These are phyloP conservation scores for Andrena praecox DNA, from an alignment of 2,888 invertebrate genomes.

Conservation along the genomic window DNA sequence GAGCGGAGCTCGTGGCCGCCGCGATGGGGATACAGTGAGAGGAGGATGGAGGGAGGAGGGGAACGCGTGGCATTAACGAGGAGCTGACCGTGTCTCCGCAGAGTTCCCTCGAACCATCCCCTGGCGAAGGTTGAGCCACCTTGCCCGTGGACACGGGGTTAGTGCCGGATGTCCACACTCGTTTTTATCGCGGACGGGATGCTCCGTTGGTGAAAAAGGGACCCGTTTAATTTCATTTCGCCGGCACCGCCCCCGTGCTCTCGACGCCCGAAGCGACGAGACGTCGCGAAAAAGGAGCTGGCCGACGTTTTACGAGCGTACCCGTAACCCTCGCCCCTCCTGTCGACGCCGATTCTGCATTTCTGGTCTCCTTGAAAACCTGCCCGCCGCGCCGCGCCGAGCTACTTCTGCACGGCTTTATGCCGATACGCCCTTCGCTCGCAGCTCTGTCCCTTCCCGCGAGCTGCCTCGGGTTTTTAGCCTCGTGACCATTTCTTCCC, in stretches of 20 bases:
- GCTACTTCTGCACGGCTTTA: slow-evolving; percentile 22
- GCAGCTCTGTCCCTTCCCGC: neutral
- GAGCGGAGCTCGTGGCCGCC: slow-evolving; percentile 5
- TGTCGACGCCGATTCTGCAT: slow-evolving; percentile 20
- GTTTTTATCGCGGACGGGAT: slow-evolving; percentile 75
- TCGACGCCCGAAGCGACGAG: slow-evolving; percentile 68
- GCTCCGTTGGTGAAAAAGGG: slow-evolving; percentile 71
- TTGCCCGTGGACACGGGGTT: slow-evolving; percentile 38
- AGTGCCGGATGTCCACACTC: slow-evolving; percentile 77
- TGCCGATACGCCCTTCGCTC: slow-evolving; percentile 14
- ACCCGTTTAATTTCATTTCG: slow-evolving; percentile 77
- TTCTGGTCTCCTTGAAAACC: slow-evolving; percentile 20
- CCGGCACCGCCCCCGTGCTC: slow-evolving; percentile 69
- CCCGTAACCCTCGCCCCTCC: slow-evolving; percentile 40
- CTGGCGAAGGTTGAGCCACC: neutral
- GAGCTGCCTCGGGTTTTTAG: neutral
- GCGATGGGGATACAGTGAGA: neutral
- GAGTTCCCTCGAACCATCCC: slow-evolving; percentile 18
- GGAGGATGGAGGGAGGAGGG: neutral
- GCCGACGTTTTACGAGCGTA: slow-evolving; percentile 74
- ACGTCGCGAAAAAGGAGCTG: slow-evolving; percentile 72
- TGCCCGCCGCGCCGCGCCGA: slow-evolving; percentile 6
- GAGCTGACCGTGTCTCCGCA: slow-evolving; percentile 14
- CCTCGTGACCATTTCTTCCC: neutral
- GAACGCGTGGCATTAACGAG: slow-evolving; percentile 34